These are phyloP conservation scores for Sphaeramia orbicularis DNA, from an alignment of 2,797 vertebrate genomes.

Conservation along the genomic window DNA sequence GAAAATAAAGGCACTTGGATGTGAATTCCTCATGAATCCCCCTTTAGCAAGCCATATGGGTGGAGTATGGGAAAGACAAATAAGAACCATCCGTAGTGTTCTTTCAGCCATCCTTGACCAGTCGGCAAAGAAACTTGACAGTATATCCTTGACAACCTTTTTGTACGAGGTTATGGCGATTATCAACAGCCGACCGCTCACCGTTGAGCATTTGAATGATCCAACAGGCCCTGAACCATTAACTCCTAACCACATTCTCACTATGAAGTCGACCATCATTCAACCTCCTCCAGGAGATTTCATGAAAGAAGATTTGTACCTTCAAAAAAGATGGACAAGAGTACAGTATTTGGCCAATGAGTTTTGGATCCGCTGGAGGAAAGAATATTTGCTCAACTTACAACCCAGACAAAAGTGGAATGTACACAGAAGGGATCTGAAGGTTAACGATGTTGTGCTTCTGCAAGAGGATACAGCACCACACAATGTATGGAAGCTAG, in stretches of 20 bases:
- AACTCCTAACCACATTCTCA: conserved; percentile 12
- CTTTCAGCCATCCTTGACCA: neutral
- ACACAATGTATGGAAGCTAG: conserved; percentile 16
- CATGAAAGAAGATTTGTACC: conserved; percentile 29
- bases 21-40: conserved; percentile 44
- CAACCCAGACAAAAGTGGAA: conserved; percentile 16
- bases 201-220: conserved; percentile 10
- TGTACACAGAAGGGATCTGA: neutral
- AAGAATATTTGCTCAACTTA: conserved; percentile 16
- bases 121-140: conserved; percentile 16
- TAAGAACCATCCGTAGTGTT: conserved; percentile 3
- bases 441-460: conserved; percentile 8
- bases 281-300: conserved; percentile 8
- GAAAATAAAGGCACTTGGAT: conserved; percentile 7
- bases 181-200: conserved; percentile 18
- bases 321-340: conserved; percentile 13
- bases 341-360: conserved; percentile 24
- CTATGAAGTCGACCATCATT: conserved; percentile 11
- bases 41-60: conserved; percentile 10
- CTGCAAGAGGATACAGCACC: neutral
- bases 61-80: no score
- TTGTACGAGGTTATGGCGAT: conserved; percentile 12
- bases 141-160: neutral
- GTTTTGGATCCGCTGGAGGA: conserved; percentile 19
- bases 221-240: conserved; percentile 9